Conservation (phyloP, 2,113 vertebrate species). For the Spizaetus ornatus region DNA sequence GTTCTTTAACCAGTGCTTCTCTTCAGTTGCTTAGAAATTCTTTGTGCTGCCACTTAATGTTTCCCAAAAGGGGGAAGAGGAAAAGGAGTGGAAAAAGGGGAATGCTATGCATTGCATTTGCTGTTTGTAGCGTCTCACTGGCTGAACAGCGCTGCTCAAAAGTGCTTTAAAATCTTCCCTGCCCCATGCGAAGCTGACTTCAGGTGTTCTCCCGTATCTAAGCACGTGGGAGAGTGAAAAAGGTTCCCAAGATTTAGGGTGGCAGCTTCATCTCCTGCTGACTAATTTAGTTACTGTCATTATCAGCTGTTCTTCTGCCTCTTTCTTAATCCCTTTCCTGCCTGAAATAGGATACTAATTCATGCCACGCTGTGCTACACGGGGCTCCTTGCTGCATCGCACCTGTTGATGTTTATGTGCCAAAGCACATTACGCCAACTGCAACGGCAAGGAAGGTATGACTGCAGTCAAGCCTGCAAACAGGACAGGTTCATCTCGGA, state of each 20-base stretch:
- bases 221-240: accelerated
- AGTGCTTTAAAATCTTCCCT: neutral
- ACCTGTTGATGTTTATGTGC: neutral
- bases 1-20: conserved; percentile 3
- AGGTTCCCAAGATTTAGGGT: neutral
- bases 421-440: neutral
- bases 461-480: accelerated
- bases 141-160: neutral
- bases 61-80: neutral
- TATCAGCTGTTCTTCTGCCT: neutral
- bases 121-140: neutral
- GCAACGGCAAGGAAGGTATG: neutral
- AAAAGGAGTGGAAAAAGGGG: neutral
- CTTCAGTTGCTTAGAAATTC: neutral
- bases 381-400: neutral
- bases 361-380: neutral
- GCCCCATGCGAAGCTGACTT: neutral
- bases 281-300: neutral
- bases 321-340: neutral
- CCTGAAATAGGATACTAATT: neutral
- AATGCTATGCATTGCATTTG: neutral
- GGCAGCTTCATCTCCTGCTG: neutral
- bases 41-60: neutral
- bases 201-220: neutral
- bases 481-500: neutral